Evolutionary conservation across 23 tunicate genomes (phyloP).

Genomic region (Diplosoma virens): DNA sequence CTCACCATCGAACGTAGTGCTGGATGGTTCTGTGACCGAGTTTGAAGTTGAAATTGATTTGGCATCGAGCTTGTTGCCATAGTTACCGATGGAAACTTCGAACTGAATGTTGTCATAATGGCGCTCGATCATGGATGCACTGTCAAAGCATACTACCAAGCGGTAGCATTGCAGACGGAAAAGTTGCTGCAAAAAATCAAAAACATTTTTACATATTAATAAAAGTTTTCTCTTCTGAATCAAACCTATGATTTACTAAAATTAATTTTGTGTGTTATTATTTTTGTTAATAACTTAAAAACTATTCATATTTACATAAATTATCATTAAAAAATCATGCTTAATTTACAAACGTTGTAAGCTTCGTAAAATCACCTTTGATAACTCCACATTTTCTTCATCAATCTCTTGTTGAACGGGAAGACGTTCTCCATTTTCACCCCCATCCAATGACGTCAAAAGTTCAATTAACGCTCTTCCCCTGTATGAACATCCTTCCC

Average conservation of each 20-base stretch:
- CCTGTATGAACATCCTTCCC: constrained; percentile 86
- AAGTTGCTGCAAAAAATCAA: constrained; percentile 89
- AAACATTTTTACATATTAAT: too few species aligned
- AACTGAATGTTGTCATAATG: constrained; percentile 52
- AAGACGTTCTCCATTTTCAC: constrained; percentile 65
- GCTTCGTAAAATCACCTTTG: too few species aligned
- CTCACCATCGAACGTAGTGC: constrained; percentile 72
- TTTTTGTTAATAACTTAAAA: too few species aligned
- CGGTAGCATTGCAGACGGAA: constrained; percentile 60
- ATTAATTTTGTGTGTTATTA: too few species aligned
- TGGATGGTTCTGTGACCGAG: constrained; percentile 64
- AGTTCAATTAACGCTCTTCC: constrained; percentile 81
- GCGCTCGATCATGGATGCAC: constrained; percentile 56
- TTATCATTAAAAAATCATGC: too few species aligned
- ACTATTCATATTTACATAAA: too few species aligned
- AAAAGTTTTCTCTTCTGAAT: too few species aligned
- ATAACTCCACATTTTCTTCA: constrained; percentile 45
- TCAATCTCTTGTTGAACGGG: constrained; percentile 58
- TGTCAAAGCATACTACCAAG: constrained; percentile 54
- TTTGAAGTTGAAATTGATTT: constrained; percentile 42
- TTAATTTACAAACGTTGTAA: too few species aligned
- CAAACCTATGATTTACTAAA: too few species aligned
- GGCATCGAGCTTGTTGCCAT: constrained; percentile 79
- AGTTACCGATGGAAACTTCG: constrained; percentile 85
- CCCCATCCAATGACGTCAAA: constrained; percentile 61